phyloP scores from a whole-genome alignment of 2,888 invertebrate species.

The Cryptus viduatorius region DNA sequence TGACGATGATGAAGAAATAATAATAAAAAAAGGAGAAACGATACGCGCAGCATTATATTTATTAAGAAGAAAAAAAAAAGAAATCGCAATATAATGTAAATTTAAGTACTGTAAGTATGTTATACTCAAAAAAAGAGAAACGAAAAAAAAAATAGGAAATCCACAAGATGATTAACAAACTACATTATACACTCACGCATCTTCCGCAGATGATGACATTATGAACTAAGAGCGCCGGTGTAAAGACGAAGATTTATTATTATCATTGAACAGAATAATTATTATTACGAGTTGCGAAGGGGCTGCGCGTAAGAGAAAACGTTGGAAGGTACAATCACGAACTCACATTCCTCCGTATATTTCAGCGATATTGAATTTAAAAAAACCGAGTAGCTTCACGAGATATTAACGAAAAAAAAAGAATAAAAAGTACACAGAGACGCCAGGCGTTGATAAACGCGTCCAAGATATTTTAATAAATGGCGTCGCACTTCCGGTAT shows the following conservation, averaged over 20 bases:
- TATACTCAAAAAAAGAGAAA: constrained; percentile 49
- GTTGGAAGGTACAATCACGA: constrained; percentile 57
- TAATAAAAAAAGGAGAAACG: constrained; percentile 61
- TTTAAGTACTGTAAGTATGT: constrained; percentile 73
- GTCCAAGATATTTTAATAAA: constrained; percentile 55
- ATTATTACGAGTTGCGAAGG: constrained; percentile 52
- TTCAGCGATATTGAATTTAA: constrained; percentile 24
- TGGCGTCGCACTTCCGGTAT: constrained; percentile 61
- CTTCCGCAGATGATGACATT: constrained; percentile 53
- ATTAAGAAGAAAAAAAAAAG: constrained; percentile 58
- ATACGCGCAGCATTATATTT: constrained; percentile 70
- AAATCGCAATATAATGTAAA: constrained; percentile 73
- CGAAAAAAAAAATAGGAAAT: constrained; percentile 29
- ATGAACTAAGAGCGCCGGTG: constrained; percentile 53
- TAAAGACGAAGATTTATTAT: constrained; percentile 47
- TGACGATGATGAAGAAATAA: constrained; percentile 54
- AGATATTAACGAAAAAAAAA: constrained; percentile 14
- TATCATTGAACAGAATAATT: constrained; percentile 52
- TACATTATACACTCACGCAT: constrained; percentile 61
- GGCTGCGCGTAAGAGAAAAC: constrained; percentile 38
- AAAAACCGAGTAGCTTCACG: constrained; percentile 36
- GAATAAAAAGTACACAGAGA: constrained; percentile 15
- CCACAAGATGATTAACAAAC: constrained; percentile 53
- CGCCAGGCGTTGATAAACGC: constrained; percentile 55
- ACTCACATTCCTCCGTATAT: constrained; percentile 46